Evolutionary conservation across 1,140 invertebrate genomes (phyloP).

Genomic region (Ceratoteleas bidentatus): DNA sequence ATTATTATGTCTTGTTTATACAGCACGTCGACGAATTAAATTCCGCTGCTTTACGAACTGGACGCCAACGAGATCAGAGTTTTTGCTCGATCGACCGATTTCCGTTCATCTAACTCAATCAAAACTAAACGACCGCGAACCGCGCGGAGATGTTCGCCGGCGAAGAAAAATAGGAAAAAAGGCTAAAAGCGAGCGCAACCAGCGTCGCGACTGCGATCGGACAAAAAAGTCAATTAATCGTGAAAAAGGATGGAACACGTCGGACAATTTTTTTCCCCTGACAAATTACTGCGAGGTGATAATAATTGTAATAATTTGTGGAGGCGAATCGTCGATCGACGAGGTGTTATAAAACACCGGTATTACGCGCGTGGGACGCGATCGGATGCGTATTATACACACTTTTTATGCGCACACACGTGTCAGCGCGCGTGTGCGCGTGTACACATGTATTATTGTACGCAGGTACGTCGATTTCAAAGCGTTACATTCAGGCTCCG

Average conservation of each 20-base stretch:
- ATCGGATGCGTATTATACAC: slow-evolving; percentile 59
- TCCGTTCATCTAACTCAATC: no score
- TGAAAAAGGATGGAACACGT: slow-evolving; percentile 19
- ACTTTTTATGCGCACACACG: slow-evolving; percentile 45
- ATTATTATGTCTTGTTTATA: slow-evolving; percentile 32
- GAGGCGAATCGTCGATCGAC: slow-evolving; percentile 65
- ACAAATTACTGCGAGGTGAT: slow-evolving; percentile 55
- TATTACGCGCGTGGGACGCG: slow-evolving; percentile 68
- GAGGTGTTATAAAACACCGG: slow-evolving; percentile 69
- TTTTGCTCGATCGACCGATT: no score
- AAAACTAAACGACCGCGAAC: no score
- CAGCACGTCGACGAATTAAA: no score
- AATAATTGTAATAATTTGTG: slow-evolving; percentile 68
- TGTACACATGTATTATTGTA: slow-evolving; percentile 53
- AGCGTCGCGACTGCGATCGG: neutral
- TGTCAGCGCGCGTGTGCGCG: slow-evolving; percentile 18
- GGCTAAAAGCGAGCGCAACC: neutral
- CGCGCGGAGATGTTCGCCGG: no score
- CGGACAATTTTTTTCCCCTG: slow-evolving; percentile 38
- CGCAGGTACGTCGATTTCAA: slow-evolving; percentile 66
- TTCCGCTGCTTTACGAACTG: no score
- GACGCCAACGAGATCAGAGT: no score
- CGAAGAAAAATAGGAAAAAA: neutral
- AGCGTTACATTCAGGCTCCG: slow-evolving; percentile 64
- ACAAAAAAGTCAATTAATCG: slow-evolving; percentile 8